These are phyloP conservation scores for Riparia riparia DNA, from an alignment of 2,113 vertebrate genomes.

Conservation along the genomic window DNA sequence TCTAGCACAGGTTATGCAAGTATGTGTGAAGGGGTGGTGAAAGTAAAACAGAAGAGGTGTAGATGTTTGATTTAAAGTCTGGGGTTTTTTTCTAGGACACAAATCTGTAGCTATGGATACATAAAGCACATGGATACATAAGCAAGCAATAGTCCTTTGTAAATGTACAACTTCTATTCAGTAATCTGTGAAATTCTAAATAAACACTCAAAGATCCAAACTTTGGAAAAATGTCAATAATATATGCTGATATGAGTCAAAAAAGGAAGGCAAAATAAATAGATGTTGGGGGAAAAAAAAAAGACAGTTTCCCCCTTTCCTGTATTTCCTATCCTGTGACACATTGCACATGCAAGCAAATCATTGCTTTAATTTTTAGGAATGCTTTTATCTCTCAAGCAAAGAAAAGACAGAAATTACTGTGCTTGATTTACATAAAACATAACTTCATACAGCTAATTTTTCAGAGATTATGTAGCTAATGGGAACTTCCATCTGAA, in stretches of 20 bases:
- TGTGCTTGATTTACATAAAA: background rate
- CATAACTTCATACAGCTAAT: background rate
- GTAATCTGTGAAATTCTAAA: background rate
- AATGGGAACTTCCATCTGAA: background rate
- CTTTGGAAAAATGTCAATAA: background rate
- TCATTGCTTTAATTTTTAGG: background rate
- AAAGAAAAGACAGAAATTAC: background rate
- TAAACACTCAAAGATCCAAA: background rate
- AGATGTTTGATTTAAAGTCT: background rate
- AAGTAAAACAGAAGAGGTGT: background rate
- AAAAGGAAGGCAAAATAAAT: background rate
- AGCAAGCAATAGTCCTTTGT: background rate
- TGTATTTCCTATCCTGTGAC: background rate
- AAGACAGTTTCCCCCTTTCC: background rate
- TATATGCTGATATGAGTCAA: rapidly evolving
- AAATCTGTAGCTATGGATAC: background rate
- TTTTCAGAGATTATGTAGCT: background rate
- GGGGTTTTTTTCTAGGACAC: background rate
- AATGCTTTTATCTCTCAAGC: background rate
- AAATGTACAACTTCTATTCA: background rate
- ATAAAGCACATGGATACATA: too few species aligned
- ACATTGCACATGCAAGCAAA: background rate
- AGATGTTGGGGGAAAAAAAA: background rate
- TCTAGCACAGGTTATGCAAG: background rate
- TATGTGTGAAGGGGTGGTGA: background rate